Conservation (phyloP, 2,888 invertebrate species). For the Neoscelio sp. region DNA sequence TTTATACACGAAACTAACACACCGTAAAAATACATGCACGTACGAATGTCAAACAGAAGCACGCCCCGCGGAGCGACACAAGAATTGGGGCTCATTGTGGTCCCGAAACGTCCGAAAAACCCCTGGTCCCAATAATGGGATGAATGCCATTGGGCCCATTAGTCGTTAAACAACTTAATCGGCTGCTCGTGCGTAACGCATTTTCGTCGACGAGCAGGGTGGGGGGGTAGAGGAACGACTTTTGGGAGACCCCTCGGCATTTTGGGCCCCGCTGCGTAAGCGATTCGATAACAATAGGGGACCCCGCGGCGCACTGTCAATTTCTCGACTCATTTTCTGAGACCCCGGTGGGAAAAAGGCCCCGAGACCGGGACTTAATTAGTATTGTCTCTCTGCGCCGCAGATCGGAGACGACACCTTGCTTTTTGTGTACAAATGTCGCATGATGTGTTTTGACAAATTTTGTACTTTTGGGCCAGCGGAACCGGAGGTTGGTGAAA, state of each 20-base stretch:
- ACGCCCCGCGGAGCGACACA: constrained; percentile 55
- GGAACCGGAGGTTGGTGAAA: no score
- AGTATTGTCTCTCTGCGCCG: constrained; percentile 3
- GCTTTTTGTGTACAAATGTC: background rate
- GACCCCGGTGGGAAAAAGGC: constrained; percentile 15
- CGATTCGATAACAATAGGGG: constrained; percentile 45
- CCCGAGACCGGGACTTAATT: constrained; percentile 27
- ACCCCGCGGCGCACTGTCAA: constrained; percentile 56
- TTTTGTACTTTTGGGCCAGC: background rate
- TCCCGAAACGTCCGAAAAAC: constrained; percentile 30
- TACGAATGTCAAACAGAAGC: constrained; percentile 67
- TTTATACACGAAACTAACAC: constrained; percentile 44
- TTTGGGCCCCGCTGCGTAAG: constrained; percentile 48
- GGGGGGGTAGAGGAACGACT: no score
- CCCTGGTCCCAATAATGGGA: constrained; percentile 71
- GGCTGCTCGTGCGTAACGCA: constrained; percentile 68
- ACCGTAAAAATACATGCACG: no score
- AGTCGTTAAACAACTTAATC: constrained; percentile 76
- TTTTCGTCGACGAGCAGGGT: constrained; percentile 39
- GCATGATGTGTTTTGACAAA: constrained; percentile 32
- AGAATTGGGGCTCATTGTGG: constrained; percentile 69
- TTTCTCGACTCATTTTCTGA: constrained; percentile 44
- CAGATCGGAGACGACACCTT: constrained; percentile 26
- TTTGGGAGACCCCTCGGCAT: constrained; percentile 18
- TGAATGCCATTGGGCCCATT: constrained; percentile 73